Evolutionary conservation across 1,140 invertebrate species (phyloP).

Genomic region (Drosophila tsacasi): DNA sequence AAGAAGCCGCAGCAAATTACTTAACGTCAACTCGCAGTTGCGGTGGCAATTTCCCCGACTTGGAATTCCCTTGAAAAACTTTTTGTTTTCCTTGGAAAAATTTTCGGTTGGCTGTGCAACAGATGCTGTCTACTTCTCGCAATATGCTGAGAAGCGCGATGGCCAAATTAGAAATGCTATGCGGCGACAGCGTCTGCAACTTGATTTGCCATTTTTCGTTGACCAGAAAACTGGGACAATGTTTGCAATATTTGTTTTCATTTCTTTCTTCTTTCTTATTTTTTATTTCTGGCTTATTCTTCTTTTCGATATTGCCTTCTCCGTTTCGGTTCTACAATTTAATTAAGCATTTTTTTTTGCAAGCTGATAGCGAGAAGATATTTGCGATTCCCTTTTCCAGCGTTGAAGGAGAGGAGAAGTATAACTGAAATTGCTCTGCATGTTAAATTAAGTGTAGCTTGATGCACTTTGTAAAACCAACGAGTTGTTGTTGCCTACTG

Average conservation of each 20-base stretch:
- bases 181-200: constrained; percentile 48
- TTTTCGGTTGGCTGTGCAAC: constrained; percentile 53
- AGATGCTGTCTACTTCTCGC: constrained; percentile 65
- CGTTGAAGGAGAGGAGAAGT: constrained; percentile 29
- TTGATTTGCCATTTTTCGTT: constrained; percentile 64
- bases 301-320: constrained; percentile 6
- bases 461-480: constrained; percentile 23
- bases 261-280: constrained; percentile 10
- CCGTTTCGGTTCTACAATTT: constrained; percentile 58
- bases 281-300: background rate
- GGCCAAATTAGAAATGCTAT: constrained; percentile 64
- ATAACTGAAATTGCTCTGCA: constrained; percentile 55
- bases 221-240: constrained; percentile 57
- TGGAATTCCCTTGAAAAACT: constrained; percentile 17
- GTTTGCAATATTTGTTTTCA: constrained; percentile 66
- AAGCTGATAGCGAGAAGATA: constrained; percentile 26
- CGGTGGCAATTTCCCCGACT: constrained; percentile 51
- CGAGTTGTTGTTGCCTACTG: constrained; percentile 67
- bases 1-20: constrained; percentile 54
- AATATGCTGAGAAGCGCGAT: constrained; percentile 60
- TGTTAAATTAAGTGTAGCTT: constrained; percentile 47
- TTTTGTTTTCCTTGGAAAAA: constrained; percentile 24
- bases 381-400: constrained; percentile 25
- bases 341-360: constrained; percentile 68
- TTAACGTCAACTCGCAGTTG: constrained; percentile 49